Base-by-base conservation (phyloP, 2,113 vertebrate species). In the Neogobius melanostomus region DNA sequence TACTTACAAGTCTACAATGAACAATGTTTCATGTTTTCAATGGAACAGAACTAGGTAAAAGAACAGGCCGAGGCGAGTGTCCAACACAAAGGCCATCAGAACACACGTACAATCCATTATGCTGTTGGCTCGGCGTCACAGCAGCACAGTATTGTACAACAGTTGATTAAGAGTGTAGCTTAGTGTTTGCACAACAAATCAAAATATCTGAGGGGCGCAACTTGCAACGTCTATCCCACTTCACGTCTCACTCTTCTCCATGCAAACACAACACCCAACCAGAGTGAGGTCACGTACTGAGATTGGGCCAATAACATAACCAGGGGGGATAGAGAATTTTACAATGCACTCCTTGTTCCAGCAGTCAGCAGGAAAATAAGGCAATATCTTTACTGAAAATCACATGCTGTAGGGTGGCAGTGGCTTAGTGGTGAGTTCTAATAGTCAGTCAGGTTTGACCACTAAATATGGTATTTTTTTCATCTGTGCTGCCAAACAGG, bases 281-380 rank as follows among this genome's bases (percentile, higher is more conserved):
- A 17, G 71, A 53, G 68, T 82, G 71, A 84, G 69, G 73, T 90
- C 75, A 84, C 66, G 83, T 91, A 75, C 70, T 74, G 59, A 61
- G 56, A 57, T 75, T 53, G 74, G 71, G 80, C 53, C 80, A 80
- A 48, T 50, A 50, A 82, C 71, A 78, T 71, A 80, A 57, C 54
- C 28, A 14, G 11, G 5, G 54, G 28, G 54, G 36, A 57, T 7
- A 11, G 5, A 57, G 4, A 8, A 42, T 17, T 53, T 17, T 7
- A 51, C n/a, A 53, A 17, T 17, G 51, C 15, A 8, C 15, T 17
- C 15, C 51, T 53, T 53, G 51, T 53, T n/a, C 51, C 2, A 8
- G 51, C 51, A 53, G 15, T 51, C 12, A 8, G 49, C 12, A 15
- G 12, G 49, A 51, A 51, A 51, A 51, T 14, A 6, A 51, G 14